Conservation (phyloP, 2,113 vertebrate species). For the Solea solea region DNA sequence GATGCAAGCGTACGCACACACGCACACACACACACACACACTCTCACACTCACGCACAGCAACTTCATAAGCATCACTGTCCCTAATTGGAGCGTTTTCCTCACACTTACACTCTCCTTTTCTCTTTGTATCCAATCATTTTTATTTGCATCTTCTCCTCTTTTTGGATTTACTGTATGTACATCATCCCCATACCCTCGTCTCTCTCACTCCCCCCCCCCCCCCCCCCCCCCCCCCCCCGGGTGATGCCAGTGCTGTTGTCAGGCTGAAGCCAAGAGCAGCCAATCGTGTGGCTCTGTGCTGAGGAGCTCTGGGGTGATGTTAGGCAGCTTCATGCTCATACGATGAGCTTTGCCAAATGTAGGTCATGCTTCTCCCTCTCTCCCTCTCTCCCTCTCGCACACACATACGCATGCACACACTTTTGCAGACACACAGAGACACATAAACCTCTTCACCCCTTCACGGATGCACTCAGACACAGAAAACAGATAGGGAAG, state of each 20-base stretch:
- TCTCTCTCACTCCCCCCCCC: slow-evolving; percentile 27
- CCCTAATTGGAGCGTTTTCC: slow-evolving; percentile 34
- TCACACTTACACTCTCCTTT: slow-evolving; percentile 13
- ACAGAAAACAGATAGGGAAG: slow-evolving; percentile 23
- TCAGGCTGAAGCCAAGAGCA: slow-evolving; percentile 74
- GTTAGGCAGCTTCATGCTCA: slow-evolving; percentile 82
- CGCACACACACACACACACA: neutral
- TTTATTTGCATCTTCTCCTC: slow-evolving; percentile 51
- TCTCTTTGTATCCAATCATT: slow-evolving; percentile 34
- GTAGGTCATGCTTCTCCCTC: slow-evolving; percentile 81
- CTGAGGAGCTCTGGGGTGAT: slow-evolving; percentile 78
- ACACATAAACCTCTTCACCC: slow-evolving; percentile 50
- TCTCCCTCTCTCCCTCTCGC: slow-evolving; percentile 40
- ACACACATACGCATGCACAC: neutral
- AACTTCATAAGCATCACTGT: slow-evolving; percentile 8
- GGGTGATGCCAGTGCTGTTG: slow-evolving; percentile 79
- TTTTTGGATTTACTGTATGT: slow-evolving; percentile 69
- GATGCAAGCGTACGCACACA: neutral
- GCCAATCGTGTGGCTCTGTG: slow-evolving; percentile 74
- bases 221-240: slow-evolving; percentile 58
- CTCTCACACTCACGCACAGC: slow-evolving; percentile 4
- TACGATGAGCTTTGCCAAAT: slow-evolving; percentile 81
- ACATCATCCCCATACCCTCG: slow-evolving; percentile 58
- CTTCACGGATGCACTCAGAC: slow-evolving; percentile 25
- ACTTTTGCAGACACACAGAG: slow-evolving; percentile 17